phyloP scores from a whole-genome alignment of 2,113 vertebrate genomes.

The Podarcis muralis region DNA sequence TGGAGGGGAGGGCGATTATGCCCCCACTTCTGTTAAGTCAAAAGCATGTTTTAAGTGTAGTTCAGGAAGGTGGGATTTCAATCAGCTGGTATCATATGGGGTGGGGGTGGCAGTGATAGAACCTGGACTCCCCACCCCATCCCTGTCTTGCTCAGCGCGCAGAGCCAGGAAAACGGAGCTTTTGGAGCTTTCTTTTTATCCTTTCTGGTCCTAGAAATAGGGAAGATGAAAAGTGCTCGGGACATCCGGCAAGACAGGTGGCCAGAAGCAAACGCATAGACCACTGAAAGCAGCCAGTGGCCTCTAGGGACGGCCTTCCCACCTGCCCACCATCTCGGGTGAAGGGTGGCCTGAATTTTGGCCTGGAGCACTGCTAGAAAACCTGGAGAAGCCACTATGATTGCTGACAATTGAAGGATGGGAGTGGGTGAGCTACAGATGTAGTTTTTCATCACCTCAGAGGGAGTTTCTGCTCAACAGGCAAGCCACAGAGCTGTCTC shows the following conservation, averaged over 20 bases:
- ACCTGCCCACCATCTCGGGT: too few species aligned
- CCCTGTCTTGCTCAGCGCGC: too few species aligned
- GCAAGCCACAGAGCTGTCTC: background rate
- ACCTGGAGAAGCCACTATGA: slow-evolving; percentile 13
- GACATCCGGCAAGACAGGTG: slow-evolving; percentile 28
- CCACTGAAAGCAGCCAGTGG: too few species aligned
- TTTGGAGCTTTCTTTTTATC: background rate
- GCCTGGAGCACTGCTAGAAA: fast-evolving
- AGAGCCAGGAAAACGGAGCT: background rate
- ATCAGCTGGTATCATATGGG: too few species aligned
- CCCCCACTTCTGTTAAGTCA: background rate
- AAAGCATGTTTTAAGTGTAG: background rate
- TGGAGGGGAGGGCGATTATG: background rate
- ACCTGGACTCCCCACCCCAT: too few species aligned
- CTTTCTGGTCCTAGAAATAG: background rate
- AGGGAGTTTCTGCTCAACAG: background rate
- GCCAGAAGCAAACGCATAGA: too few species aligned
- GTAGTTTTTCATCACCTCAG: background rate
- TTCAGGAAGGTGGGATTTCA: background rate
- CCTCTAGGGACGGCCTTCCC: too few species aligned
- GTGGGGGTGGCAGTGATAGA: too few species aligned
- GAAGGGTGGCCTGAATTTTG: background rate
- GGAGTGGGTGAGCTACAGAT: too few species aligned
- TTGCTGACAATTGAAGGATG: background rate
- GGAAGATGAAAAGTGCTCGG: background rate